phyloP scores from a whole-genome alignment of 35 echinoderm and acorn worm species.

The Patiria miniata region DNA sequence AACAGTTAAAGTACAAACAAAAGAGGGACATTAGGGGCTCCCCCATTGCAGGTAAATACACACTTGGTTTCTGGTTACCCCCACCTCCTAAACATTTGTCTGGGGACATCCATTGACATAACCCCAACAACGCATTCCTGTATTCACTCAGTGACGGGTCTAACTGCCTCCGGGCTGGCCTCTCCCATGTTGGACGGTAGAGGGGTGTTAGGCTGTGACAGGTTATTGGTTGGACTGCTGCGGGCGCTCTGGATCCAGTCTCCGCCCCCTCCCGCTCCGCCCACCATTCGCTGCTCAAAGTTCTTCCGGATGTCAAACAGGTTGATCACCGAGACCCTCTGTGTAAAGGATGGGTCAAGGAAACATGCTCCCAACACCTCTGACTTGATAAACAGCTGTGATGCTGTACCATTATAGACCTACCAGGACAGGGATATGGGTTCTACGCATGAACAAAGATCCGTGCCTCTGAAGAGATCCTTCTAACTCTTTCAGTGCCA shows the following conservation, averaged over 20 bases:
- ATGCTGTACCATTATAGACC: neutral
- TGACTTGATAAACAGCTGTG: too few species aligned
- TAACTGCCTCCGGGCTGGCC: neutral
- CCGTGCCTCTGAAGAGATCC: too few species aligned
- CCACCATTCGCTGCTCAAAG: constrained; percentile 9
- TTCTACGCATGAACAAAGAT: too few species aligned
- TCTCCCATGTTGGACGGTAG: constrained; percentile 15
- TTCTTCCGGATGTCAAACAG: constrained; percentile 86
- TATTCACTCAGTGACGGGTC: constrained; percentile 11
- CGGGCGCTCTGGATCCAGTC: neutral
- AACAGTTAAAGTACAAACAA: too few species aligned
- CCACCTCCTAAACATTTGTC: too few species aligned
- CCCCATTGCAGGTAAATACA: too few species aligned
- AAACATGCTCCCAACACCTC: neutral
- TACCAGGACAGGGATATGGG: too few species aligned
- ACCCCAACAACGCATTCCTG: too few species aligned
- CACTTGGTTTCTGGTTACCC: too few species aligned
- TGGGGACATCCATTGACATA: too few species aligned
- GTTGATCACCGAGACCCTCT: constrained; percentile 85
- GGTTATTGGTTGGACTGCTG: neutral
- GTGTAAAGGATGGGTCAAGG: constrained; percentile 43
- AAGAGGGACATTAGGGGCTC: too few species aligned
- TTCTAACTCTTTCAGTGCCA: too few species aligned
- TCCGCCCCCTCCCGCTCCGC: neutral
- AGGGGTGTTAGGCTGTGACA: neutral